Base-by-base conservation (phyloP, 2,113 vertebrate species). In the Eurystomus gularis region DNA sequence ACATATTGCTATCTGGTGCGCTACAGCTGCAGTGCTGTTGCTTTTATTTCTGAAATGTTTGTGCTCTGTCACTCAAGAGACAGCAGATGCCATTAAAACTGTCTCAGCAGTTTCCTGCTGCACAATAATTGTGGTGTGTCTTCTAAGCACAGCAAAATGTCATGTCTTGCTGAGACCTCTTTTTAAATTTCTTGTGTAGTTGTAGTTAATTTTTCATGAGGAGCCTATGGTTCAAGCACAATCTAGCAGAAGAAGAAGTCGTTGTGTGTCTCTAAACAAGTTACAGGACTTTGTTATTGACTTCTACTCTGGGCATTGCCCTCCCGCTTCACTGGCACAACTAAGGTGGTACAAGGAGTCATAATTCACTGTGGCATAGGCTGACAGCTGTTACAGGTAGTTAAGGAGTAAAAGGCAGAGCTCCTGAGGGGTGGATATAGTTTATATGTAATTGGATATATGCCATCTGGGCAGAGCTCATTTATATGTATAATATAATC, bases 51-150 rank as follows among this genome's bases (percentile, higher is more conserved):
- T 79, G 92, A 42, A 92, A 42, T 60, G 79, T 87, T 92, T 84
- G 49, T 88, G 66, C 60, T 94, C 77, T 89, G 92, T 93, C 95
- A 87, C 4, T 89, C 70, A 85, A 55, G 72, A 87, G 86, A 37
- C 61, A 78, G 60, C 75, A 86, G 78, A 87, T 82, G 70, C 55
- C 66, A 58, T 89, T 94, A 89, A 90, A 90, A 85, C 51, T 10
- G 58, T 85, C 70, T 96, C 77, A 85, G 68, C 51, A 49, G 28
- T 95, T 94, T 72, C 19, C 76, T 20, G 3, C 57, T 87, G 52
- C 58, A 84, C 61, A 54, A 29, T 65, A 72, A 73, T 49, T 82
- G 79, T 3, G 1, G 51, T 0, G 0, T 61, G 44, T 92, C 61
- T 89, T 94, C 31, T 28, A 65, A 89, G 77, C 69, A 17, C 49